Percentiles rank a stretch among this genome's conserved stretches.
Evolutionary conservation across 2,888 invertebrate species (phyloP).

Genomic region (Diploptera punctata): DNA sequence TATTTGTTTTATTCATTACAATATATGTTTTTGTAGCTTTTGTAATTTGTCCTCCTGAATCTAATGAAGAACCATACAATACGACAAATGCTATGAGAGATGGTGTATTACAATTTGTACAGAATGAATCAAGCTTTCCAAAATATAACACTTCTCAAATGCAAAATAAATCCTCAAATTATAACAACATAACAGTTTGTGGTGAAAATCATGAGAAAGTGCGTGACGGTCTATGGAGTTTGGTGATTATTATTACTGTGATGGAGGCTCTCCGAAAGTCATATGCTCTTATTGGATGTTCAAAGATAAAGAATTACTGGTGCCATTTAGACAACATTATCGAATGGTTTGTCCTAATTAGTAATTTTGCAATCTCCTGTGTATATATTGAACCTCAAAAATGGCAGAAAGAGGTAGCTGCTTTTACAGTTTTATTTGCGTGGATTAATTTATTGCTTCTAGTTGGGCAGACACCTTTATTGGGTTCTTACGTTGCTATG

Average conservation of each 20-base stretch:
- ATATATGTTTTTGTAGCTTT: conserved; percentile 49
- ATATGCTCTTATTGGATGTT: conserved; percentile 53
- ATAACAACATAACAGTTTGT: conserved; percentile 2
- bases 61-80: neutral
- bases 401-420: conserved; percentile 55
- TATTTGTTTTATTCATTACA: conserved; percentile 53
- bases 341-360: conserved; percentile 52
- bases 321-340: conserved; percentile 54
- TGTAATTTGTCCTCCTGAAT: conserved; percentile 52
- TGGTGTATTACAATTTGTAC: too few species aligned
- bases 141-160: neutral
- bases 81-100: conserved; percentile 60
- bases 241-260: conserved; percentile 51
- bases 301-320: conserved; percentile 53
- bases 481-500: conserved; percentile 60
- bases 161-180: neutral
- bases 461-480: conserved; percentile 57
- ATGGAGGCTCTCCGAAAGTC: conserved; percentile 54
- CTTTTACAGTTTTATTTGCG: conserved; percentile 55
- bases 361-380: conserved; percentile 53
- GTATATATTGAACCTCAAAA: conserved; percentile 50
- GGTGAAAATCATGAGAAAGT: neutral
- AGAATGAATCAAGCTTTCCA: neutral
- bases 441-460: conserved; percentile 57
- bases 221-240: conserved; percentile 49